These are phyloP conservation scores for Coleophora flavipennella DNA, from an alignment of 2,888 invertebrate species.

Conservation along the genomic window DNA sequence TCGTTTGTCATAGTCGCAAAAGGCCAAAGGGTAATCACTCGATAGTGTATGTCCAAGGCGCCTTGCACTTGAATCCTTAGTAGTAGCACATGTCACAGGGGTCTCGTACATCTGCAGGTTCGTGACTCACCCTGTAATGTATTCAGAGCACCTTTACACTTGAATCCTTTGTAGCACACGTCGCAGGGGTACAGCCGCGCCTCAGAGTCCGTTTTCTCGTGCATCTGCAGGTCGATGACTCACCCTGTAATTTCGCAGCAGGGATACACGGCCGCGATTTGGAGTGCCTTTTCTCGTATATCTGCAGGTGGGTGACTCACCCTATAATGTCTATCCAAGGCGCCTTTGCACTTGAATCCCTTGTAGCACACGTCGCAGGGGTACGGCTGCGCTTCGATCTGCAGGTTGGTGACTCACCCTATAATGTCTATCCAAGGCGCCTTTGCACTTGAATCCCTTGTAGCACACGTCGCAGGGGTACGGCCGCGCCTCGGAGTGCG, in stretches of 20 bases:
- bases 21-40: conserved; percentile 19
- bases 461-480: conserved; percentile 46
- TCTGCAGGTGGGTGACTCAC: no score
- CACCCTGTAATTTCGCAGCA: no score
- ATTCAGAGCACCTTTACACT: no score
- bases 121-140: no score
- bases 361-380: conserved; percentile 48
- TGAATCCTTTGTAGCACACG: no score
- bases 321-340: conserved; percentile 47
- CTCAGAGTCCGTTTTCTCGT: conserved; percentile 55
- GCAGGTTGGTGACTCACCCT: conserved; percentile 45
- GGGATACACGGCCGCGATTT: no score
- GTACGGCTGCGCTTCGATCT: conserved; percentile 49
- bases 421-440: conserved; percentile 50
- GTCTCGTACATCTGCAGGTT: no score
- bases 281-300: no score
- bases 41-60: no score
- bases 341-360: conserved; percentile 57
- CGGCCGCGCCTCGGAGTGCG: conserved; percentile 51
- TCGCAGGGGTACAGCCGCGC: conserved; percentile 23
- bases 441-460: conserved; percentile 57
- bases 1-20: conserved; percentile 49
- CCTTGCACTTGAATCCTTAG: no score
- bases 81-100: no score
- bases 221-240: conserved; percentile 53